These are phyloP conservation scores for Maccullochella peelii DNA, from an alignment of 2,113 vertebrate genomes.

Conservation along the genomic window DNA sequence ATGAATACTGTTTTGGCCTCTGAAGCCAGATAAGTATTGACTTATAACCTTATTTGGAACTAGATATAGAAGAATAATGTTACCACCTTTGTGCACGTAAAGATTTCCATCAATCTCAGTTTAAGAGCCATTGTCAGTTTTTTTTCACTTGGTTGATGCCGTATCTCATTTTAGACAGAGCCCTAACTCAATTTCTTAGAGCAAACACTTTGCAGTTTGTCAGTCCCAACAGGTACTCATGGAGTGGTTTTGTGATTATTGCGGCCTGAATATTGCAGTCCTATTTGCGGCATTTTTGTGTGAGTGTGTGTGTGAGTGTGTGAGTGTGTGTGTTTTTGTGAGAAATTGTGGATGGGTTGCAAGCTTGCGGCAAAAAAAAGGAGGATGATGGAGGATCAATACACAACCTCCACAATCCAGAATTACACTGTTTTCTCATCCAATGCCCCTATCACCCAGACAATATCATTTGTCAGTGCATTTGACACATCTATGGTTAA, in stretches of 20 bases:
- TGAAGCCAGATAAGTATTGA: background rate
- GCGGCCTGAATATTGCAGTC: slow-evolving; percentile 1
- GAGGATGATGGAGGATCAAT: background rate
- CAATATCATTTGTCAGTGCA: slow-evolving; percentile 1
- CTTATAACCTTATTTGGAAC: background rate
- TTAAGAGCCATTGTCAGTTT: slow-evolving; percentile 11
- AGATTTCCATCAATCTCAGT: slow-evolving; percentile 22
- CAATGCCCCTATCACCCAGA: background rate
- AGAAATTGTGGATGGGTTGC: slow-evolving; percentile 7
- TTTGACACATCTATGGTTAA: background rate
- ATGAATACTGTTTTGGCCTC: background rate
- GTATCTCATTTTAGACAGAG: slow-evolving; percentile 39
- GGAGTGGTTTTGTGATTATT: slow-evolving; percentile 34
- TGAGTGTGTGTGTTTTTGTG: slow-evolving; percentile 8
- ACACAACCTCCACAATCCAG: background rate
- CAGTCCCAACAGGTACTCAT: slow-evolving; percentile 29
- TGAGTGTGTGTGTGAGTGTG: slow-evolving; percentile 9
- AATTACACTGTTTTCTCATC: background rate
- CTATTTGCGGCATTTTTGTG: background rate
- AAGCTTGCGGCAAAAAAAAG: background rate
- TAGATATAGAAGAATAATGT: slow-evolving; percentile 13
- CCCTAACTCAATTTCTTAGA: slow-evolving; percentile 54
- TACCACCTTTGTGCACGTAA: background rate
- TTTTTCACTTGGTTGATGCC: slow-evolving; percentile 15
- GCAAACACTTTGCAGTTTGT: slow-evolving; percentile 51